Conservation (phyloP, 2,888 invertebrate species). For the Agonopterix subpropinquella region DNA sequence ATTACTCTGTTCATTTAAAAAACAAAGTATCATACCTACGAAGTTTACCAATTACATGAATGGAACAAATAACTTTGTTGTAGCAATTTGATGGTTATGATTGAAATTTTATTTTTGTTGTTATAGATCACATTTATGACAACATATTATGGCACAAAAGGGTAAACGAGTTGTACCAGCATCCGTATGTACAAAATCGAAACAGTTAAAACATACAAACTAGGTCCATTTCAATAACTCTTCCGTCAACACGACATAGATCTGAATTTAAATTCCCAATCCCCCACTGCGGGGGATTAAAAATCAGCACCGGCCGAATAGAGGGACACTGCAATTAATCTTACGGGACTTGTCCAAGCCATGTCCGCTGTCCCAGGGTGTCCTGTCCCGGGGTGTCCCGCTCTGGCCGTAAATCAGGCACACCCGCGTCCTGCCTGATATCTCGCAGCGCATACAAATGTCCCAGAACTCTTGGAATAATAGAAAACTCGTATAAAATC, state of each 20-base stretch:
- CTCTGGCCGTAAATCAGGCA: constrained; percentile 46
- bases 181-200: no score
- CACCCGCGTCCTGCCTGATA: constrained; percentile 45
- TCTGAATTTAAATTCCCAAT: constrained; percentile 31
- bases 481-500: constrained; percentile 35
- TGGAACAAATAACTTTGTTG: no score
- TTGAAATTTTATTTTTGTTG: no score
- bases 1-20: no score
- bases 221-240: no score
- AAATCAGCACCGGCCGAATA: constrained; percentile 48
- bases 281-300: constrained; percentile 37
- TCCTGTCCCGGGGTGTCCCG: constrained; percentile 33
- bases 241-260: background rate
- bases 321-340: constrained; percentile 55
- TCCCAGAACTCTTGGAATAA: constrained; percentile 27
- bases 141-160: no score
- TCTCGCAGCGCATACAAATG: constrained; percentile 51
- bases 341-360: constrained; percentile 46
- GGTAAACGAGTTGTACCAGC: no score
- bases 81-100: no score
- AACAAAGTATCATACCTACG: no score
- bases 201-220: no score
- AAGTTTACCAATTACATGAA: no score
- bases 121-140: no score
- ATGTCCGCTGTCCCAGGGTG: constrained; percentile 29